Evolutionary conservation across 2,888 invertebrate genomes (phyloP), one percentile per base, ranked within the genome.

Genomic region (Muschampia staudingeri): DNA sequence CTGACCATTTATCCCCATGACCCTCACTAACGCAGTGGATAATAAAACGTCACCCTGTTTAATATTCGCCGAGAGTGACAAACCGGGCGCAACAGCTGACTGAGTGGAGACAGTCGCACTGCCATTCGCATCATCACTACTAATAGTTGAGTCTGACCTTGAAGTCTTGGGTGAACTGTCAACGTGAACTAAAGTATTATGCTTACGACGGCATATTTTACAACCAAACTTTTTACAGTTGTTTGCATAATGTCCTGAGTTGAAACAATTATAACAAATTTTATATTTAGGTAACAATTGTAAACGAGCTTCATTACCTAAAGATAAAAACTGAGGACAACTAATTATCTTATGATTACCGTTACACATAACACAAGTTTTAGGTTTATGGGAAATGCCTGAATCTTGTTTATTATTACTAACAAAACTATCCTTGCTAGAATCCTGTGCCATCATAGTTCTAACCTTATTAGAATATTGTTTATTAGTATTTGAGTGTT

Each of bases 201-300:
- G 56, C 19, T 56, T 56, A 19, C 56, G 56, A 19, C 56, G 56
- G 56, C 56, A 56, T 56, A 56, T 56, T 30, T 61, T 75, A 56
- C 76, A 65, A 14, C 65, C 76, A 30, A 42, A 30, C 44, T 67
- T 67, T n/a, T 75, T 75, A 8, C 80, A 81, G 42, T 70, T 52
- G 14, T 77, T 82, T 9, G 78, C 75, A 30, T 56, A 73, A 67
- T 82, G 82, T 52, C 82, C 82, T n/a, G 37, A 34, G 14, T 67
- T 40, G 12, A 78, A 75, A 70, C 78, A 82, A 56, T 82, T 82
- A 40, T 44, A 76, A 42, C 80, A 81, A 16, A 76, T 8, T 37
- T 81, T 80, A 52, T 72, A 67, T 16, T 72, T 34, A 11, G 72
- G 81, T 30, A 81, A 42, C 44, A 77, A 16, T 8, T 81, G 42